Evolutionary conservation across 2,888 invertebrate species (phyloP).

Genomic region (Scelioninae gen. 1): DNA sequence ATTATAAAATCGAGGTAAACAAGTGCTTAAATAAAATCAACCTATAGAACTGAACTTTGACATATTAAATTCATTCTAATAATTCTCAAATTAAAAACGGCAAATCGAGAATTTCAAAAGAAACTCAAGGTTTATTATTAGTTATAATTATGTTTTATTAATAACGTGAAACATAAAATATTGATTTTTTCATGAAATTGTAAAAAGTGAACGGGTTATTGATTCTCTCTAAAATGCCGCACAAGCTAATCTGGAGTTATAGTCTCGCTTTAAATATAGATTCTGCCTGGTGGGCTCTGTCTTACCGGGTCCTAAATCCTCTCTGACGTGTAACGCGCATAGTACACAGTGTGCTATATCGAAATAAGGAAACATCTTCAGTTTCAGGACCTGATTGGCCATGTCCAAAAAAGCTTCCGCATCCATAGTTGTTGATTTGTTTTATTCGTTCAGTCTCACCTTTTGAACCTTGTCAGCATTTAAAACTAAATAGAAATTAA

Average conservation of each 20-base stretch:
- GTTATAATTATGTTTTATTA: neutral
- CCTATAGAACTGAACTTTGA: neutral
- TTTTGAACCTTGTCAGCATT: slow-evolving; percentile 45
- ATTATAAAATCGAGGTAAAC: neutral
- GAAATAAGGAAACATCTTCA: slow-evolving; percentile 99
- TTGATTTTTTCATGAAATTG: neutral
- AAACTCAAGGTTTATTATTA: too few species aligned
- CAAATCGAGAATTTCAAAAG: too few species aligned
- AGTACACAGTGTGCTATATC: slow-evolving; percentile 98
- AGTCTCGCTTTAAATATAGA: slow-evolving; percentile 82
- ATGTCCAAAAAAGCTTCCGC: slow-evolving; percentile 98
- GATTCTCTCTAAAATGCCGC: neutral
- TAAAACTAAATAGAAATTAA: slow-evolving; percentile 43
- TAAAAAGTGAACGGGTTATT: neutral
- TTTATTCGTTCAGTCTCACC: slow-evolving; percentile 28
- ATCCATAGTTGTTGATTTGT: slow-evolving; percentile 89
- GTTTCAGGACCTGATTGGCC: slow-evolving; percentile 99
- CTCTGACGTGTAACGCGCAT: slow-evolving; percentile 96
- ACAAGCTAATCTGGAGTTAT: slow-evolving; percentile 75
- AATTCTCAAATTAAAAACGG: too few species aligned
- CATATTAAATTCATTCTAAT: too few species aligned
- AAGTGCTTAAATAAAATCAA: neutral
- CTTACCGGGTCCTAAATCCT: slow-evolving; percentile 96
- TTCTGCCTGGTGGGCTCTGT: slow-evolving; percentile 79
- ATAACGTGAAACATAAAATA: slow-evolving; percentile 4